Evolutionary conservation across 2,888 invertebrate genomes (phyloP).

Genomic region (Aphodius granarius): DNA sequence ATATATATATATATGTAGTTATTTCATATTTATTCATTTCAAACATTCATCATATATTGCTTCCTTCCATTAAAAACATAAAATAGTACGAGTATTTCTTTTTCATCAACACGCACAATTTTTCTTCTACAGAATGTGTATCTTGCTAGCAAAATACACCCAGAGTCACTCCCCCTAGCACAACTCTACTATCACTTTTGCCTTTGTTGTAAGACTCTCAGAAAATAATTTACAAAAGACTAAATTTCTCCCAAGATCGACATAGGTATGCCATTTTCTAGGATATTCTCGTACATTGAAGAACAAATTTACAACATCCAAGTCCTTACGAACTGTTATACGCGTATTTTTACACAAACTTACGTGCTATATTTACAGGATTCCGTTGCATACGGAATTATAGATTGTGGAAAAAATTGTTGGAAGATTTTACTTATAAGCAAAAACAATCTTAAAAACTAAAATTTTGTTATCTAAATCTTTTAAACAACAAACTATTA

Average conservation of each 20-base stretch:
- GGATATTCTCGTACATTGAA: not conserved
- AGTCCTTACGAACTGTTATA: not conserved
- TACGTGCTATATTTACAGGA: not conserved
- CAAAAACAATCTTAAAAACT: not conserved
- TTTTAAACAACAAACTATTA: not conserved
- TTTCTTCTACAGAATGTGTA: not conserved
- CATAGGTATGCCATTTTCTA: not conserved
- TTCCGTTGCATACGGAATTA: not conserved
- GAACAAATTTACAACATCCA: not conserved
- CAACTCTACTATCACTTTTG: not conserved
- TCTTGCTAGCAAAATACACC: not conserved
- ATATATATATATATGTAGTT: not conserved
- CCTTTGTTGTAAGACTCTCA: not conserved
- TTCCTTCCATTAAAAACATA: not conserved
- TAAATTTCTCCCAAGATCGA: not conserved
- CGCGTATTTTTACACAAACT: not conserved
- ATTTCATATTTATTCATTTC: not conserved
- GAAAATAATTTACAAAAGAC: not conserved
- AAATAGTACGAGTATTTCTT: not conserved
- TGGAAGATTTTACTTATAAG: not conserved
- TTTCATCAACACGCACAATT: not conserved
- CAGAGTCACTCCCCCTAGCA: not conserved
- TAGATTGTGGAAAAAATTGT: not conserved
- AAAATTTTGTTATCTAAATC: not conserved
- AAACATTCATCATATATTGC: not conserved